These are phyloP conservation scores for Suncus etruscus DNA, from an alignment of 2,113 vertebrate species.

Conservation along the genomic window DNA sequence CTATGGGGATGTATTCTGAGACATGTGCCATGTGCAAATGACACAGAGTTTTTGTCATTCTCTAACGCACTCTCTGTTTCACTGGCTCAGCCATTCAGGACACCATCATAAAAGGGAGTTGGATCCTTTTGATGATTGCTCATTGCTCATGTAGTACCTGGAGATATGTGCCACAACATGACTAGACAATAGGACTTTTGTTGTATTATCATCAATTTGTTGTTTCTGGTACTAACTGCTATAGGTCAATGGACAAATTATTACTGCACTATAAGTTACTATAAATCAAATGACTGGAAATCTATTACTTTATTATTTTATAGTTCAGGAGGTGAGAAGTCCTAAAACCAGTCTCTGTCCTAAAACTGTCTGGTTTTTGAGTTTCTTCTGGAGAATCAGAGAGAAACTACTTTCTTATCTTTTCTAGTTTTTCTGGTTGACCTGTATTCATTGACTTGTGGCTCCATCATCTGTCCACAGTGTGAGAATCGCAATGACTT, in stretches of 20 bases:
- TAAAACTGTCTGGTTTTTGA: not conserved
- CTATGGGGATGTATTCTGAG: not conserved
- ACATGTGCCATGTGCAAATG: not conserved
- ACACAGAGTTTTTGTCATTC: not conserved
- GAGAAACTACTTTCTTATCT: not conserved
- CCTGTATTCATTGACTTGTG: not conserved
- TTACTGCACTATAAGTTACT: not conserved
- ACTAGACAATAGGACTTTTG: not conserved
- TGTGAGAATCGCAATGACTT: too few species aligned
- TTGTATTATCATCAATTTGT: not conserved
- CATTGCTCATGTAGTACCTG: not conserved
- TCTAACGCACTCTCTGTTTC: too few species aligned
- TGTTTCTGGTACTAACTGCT: not conserved
- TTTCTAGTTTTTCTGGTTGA: not conserved
- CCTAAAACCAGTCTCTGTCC: not conserved
- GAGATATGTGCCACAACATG: not conserved
- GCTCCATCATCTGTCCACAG: not conserved
- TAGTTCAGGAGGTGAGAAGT: not conserved
- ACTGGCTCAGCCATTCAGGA: not conserved
- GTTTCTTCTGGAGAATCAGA: not conserved
- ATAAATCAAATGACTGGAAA: conserved; percentile 20
- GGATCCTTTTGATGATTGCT: not conserved
- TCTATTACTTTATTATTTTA: not conserved
- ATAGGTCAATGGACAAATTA: not conserved
- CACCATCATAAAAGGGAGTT: not conserved